Evolutionary conservation across 2,113 vertebrate species (phyloP).

Genomic region (Thalassoma bifasciatum): DNA sequence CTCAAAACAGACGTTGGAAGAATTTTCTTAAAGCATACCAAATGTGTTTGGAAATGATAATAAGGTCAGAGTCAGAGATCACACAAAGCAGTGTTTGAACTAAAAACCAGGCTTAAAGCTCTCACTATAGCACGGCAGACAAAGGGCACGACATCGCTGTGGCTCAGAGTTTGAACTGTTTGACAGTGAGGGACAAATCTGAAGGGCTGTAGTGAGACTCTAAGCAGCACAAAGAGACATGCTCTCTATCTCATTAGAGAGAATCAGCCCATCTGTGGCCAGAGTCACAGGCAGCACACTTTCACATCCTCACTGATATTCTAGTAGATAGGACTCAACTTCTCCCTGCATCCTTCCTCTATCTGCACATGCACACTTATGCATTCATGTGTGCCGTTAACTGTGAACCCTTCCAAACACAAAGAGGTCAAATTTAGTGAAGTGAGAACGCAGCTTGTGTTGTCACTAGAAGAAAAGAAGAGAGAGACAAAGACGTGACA

Average conservation of each 20-base stretch:
- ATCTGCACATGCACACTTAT: slow-evolving; percentile 24
- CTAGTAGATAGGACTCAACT: slow-evolving; percentile 35
- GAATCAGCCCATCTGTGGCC: slow-evolving; percentile 78
- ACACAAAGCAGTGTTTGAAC: neutral
- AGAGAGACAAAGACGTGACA: neutral
- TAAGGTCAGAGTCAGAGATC: neutral
- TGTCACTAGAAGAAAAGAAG: neutral
- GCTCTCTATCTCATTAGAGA: slow-evolving; percentile 70
- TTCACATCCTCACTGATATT: slow-evolving; percentile 76
- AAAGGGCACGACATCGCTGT: neutral
- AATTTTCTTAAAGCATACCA: neutral
- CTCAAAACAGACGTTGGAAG: slow-evolving; percentile 8
- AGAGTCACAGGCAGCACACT: slow-evolving; percentile 67
- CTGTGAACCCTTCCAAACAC: neutral
- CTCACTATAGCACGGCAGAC: neutral
- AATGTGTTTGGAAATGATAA: neutral
- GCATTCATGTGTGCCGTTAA: slow-evolving; percentile 10
- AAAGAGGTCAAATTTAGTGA: slow-evolving; percentile 3
- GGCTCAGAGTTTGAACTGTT: slow-evolving; percentile 10
- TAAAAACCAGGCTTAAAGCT: neutral
- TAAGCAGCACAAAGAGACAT: slow-evolving; percentile 62
- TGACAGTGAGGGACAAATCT: slow-evolving; percentile 40
- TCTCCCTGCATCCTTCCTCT: slow-evolving; percentile 52
- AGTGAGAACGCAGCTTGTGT: neutral
- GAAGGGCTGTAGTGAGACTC: slow-evolving; percentile 49